phyloP scores from a whole-genome alignment of 1,140 invertebrate species.

The Drosophila sucinea region DNA sequence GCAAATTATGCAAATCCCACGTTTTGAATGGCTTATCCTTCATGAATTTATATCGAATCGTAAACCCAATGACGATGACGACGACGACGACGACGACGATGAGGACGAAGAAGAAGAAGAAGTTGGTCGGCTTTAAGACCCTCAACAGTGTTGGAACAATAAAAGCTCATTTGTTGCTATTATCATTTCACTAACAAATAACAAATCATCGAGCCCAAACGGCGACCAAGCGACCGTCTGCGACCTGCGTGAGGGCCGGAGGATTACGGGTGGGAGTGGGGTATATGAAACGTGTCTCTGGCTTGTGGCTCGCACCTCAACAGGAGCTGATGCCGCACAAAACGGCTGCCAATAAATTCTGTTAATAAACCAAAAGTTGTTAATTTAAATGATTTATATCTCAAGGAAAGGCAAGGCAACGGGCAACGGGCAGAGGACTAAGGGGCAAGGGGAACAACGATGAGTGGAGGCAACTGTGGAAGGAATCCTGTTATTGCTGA shows the following conservation, averaged over 20 bases:
- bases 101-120: background rate
- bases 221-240: conserved; percentile 27
- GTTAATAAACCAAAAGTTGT: conserved; percentile 83
- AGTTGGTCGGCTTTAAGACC: conserved; percentile 55
- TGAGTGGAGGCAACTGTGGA: background rate
- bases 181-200: conserved; percentile 81
- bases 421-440: background rate
- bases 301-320: conserved; percentile 45
- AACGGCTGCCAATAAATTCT: conserved; percentile 82
- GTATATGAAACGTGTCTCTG: conserved; percentile 48
- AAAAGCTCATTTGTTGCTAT: conserved; percentile 81
- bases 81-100: conserved; percentile 12
- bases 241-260: conserved; percentile 27
- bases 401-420: conserved; percentile 23
- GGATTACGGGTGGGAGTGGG: background rate
- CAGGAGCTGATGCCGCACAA: conserved; percentile 70
- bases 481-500: conserved; percentile 64
- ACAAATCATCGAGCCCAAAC: conserved; percentile 66
- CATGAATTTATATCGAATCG: conserved; percentile 79
- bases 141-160: conserved; percentile 64
- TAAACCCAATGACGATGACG: conserved; percentile 57
- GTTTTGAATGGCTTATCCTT: conserved; percentile 75
- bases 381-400: conserved; percentile 83
- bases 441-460: background rate
- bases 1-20: conserved; percentile 73